A percentile compares a stretch with the other conserved stretches of the same genome.
phyloP scores from a whole-genome alignment of 1,140 invertebrate species.

The Coelopa frigida region DNA sequence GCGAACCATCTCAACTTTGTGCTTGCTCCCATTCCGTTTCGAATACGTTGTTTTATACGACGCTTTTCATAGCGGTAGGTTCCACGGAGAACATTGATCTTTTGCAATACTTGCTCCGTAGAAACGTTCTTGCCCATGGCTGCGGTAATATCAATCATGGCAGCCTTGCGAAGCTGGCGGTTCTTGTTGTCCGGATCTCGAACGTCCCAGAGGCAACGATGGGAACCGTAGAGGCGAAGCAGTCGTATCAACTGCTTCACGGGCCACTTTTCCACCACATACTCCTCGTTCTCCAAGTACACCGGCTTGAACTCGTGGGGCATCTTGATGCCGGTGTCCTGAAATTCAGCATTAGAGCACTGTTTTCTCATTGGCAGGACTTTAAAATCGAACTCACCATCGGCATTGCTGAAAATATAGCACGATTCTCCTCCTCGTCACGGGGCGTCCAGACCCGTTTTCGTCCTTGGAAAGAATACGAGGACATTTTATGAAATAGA shows the following conservation, averaged over 20 bases:
- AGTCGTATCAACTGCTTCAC: slow-evolving; percentile 6
- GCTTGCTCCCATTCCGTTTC: slow-evolving; percentile 4
- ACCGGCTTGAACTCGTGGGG: slow-evolving; percentile 1
- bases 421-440: slow-evolving; percentile 5
- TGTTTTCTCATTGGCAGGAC: too few species aligned
- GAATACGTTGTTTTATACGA: slow-evolving; percentile 13
- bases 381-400: too few species aligned
- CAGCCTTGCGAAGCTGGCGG: slow-evolving; percentile 12
- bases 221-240: slow-evolving; percentile 9
- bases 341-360: not conserved
- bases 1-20: slow-evolving; percentile 16
- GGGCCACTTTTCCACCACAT: slow-evolving; percentile 8
- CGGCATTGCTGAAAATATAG: too few species aligned
- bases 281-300: not conserved
- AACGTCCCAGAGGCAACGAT: slow-evolving; percentile 12
- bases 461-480: slow-evolving; percentile 10
- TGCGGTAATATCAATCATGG: slow-evolving; percentile 11
- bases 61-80: slow-evolving; percentile 15
- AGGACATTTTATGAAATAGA: slow-evolving; percentile 7
- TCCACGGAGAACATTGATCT: slow-evolving; percentile 11
- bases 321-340: slow-evolving; percentile 5
- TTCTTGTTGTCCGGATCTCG: slow-evolving; percentile 5
- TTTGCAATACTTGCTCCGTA: slow-evolving; percentile 8
- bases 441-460: slow-evolving; percentile 5
- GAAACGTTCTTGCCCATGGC: slow-evolving; percentile 6